Conservation (phyloP, 30 jellyfish, hydroid and myxozoan species). For the Haliclystus octoradiatus region DNA sequence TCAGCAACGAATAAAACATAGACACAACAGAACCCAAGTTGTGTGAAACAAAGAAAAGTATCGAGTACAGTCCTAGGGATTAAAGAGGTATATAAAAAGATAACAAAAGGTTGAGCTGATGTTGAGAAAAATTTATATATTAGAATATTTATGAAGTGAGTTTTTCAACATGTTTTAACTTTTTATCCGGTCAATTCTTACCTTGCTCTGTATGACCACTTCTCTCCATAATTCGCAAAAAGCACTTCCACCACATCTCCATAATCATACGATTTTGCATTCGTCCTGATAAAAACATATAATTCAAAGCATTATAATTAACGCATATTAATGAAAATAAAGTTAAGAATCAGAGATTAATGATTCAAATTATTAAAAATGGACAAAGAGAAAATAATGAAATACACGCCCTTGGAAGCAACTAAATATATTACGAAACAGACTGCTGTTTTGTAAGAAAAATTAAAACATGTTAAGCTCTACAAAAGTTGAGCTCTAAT, state of each 20-base stretch:
- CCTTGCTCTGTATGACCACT: conserved; percentile 74
- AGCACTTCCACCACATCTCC: conserved; percentile 82
- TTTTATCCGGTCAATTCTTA: not conserved
- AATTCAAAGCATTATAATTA: not conserved
- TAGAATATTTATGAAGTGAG: too few relatives aligned
- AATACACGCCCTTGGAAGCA: not conserved
- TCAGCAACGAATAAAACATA: conserved; percentile 96
- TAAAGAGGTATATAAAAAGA: too few relatives aligned
- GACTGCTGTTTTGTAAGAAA: too few relatives aligned
- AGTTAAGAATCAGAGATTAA: not conserved
- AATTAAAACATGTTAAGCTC: too few relatives aligned
- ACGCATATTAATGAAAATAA: not conserved
- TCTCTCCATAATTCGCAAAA: conserved; percentile 24
- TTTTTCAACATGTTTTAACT: too few relatives aligned
- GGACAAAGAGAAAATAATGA: not conserved
- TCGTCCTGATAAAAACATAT: conserved; percentile 24
- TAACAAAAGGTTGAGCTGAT: too few relatives aligned
- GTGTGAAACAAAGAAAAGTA: conserved; percentile 80
- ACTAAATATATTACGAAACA: not conserved
- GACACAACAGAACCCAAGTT: conserved; percentile 98
- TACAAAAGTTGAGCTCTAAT: too few relatives aligned
- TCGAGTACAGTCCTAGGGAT: conserved; percentile 63
- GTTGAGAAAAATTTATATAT: too few relatives aligned
- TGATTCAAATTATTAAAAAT: too few relatives aligned
- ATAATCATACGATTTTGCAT: conserved; percentile 63